Conservation (phyloP, 2,113 vertebrate species). For the Pipra filicauda region DNA sequence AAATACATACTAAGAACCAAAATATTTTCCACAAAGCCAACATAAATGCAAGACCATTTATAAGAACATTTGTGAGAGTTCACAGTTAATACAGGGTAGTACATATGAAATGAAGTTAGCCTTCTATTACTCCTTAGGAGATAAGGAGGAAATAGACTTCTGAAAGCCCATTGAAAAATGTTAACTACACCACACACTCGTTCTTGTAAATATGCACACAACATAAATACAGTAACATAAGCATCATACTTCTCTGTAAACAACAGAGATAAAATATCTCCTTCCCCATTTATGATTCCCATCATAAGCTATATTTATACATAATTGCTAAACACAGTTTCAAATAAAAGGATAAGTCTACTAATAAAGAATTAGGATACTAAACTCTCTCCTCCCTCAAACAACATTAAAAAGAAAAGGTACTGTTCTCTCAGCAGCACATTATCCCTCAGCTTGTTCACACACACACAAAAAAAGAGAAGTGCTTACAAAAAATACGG, state of each 20-base stretch:
- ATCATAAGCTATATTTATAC: neutral
- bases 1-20: neutral
- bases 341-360: neutral
- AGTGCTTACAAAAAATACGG: neutral
- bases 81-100: neutral
- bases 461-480: neutral
- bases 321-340: neutral
- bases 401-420: neutral
- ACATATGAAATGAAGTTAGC: neutral
- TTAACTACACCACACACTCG: neutral
- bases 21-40: neutral
- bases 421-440: neutral
- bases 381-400: neutral
- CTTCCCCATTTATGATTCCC: neutral
- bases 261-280: fast-evolving
- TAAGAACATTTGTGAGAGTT: neutral
- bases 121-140: neutral
- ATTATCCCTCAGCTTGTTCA: neutral
- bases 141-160: neutral
- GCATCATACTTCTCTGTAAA: neutral
- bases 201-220: neutral
- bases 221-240: neutral
- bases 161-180: neutral
- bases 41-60: neutral
- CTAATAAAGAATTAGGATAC: neutral